phyloP scores from a whole-genome alignment of 2,797 vertebrate genomes.

The Aphelocoma californica region DNA sequence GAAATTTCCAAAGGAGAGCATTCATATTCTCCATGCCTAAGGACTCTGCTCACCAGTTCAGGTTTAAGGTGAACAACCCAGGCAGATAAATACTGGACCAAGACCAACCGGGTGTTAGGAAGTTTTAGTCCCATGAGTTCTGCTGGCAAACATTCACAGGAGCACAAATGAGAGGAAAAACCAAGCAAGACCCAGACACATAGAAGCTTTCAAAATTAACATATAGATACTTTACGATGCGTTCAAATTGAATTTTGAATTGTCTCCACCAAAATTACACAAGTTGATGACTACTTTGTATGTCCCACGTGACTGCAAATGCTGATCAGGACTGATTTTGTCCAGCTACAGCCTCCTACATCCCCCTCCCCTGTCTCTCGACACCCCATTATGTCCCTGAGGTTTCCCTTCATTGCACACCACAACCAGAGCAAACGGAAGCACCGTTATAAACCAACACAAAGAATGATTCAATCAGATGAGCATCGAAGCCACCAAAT shows the following conservation, averaged over 20 bases:
- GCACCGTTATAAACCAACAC: rapidly evolving
- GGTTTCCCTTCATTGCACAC: not conserved
- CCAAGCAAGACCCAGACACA: not conserved
- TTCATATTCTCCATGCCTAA: not conserved
- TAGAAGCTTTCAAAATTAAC: not conserved
- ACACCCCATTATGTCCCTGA: rapidly evolving
- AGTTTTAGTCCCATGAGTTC: not conserved
- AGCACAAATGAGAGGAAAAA: not conserved
- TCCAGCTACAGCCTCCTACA: not conserved
- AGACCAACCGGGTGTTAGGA: not conserved
- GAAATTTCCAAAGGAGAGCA: not conserved
- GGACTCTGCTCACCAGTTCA: not conserved
- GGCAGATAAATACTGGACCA: not conserved
- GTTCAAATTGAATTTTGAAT: not conserved
- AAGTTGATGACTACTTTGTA: not conserved
- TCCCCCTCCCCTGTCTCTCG: not conserved
- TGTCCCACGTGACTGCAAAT: not conserved
- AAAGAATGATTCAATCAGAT: not conserved
- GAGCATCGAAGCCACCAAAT: not conserved
- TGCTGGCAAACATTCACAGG: not conserved
- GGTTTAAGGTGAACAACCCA: not conserved
- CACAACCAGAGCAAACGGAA: not conserved
- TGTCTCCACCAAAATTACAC: not conserved
- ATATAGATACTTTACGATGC: not conserved
- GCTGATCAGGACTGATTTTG: not conserved